Evolutionary conservation across 2,113 vertebrate genomes (phyloP), one percentile per base, ranked within the genome.

Genomic region (Pangasianodon gigas): DNA sequence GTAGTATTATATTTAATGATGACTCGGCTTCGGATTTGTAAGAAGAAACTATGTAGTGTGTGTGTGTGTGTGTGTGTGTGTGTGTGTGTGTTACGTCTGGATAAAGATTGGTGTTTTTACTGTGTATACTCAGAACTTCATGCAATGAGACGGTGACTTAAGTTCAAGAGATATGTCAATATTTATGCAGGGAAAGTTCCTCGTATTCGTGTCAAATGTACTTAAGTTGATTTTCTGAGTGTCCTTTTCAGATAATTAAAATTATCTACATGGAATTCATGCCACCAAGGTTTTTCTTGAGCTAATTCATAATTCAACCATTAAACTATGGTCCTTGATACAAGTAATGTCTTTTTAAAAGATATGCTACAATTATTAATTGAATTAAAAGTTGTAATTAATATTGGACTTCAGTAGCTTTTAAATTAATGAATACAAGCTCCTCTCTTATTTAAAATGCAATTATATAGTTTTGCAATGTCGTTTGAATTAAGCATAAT

Each of bases 1-100:
- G 41, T 51, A 80, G 74, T 65, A 65, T 51, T 29, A 37, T 29
- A 32, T 88, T 29, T 48, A 18, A 67, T 10, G 7, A 82, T 82
- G 87, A 69, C 58, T 87, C 44, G 1, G 67, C 52, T 54, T 87
- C 37, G 54, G 86, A 32, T n/a, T 11, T 87, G 52, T 79, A 58
- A 87, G 6, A 10, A 46, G 54, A 79, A 56, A 21, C 6, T 79
- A n/a, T 48, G 19, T 46, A 29, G 8, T 58, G 67, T 77, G 6
- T 41, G 85, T 75, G n/a, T 44, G 67, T 32, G 65, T 74, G 82
- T 52, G 65, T 74, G 82, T 52, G 29, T 84, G 56, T 62, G 37
- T 52, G 69, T 67, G 52, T 81, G 14, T 80, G 46, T 80, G 18
- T 56, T 26, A 75, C 3, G 19, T 75, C 71, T 51, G 75, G 24